These are phyloP conservation scores for Capreolus pygargus DNA, from an alignment of 2,113 vertebrate genomes.

Conservation along the genomic window DNA sequence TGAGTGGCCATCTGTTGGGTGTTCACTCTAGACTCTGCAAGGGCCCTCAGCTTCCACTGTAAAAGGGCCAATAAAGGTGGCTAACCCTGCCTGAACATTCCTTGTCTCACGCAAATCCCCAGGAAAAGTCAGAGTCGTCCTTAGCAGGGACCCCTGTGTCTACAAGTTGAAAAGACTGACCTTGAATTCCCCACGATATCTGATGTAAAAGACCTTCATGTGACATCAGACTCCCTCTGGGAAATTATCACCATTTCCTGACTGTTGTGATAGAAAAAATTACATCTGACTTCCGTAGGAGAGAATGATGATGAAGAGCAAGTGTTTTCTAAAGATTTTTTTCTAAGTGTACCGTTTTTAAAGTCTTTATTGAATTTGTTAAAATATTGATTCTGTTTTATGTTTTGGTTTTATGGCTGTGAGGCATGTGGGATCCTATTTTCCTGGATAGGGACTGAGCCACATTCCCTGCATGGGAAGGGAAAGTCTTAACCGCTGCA, in stretches of 20 bases:
- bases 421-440: not conserved
- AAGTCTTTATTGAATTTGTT: not conserved
- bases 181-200: not conserved
- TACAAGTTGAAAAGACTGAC: not conserved
- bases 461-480: not conserved
- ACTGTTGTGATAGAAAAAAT: not conserved
- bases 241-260: not conserved
- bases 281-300: not conserved
- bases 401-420: not conserved
- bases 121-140: not conserved
- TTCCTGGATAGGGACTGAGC: not conserved
- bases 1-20: not conserved
- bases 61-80: not conserved
- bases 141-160: not conserved
- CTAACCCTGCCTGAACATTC: not conserved
- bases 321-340: not conserved
- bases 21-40: not conserved
- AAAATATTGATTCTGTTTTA: not conserved
- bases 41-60: not conserved
- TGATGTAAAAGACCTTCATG: not conserved
- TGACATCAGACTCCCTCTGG: not conserved
- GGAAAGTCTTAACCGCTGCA: not conserved
- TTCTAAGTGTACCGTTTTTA: not conserved
- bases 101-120: not conserved
- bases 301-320: not conserved